Evolutionary conservation across 2,113 vertebrate genomes (phyloP), one percentile per base, ranked within the genome.

Genomic region (Lutjanus erythropterus): DNA sequence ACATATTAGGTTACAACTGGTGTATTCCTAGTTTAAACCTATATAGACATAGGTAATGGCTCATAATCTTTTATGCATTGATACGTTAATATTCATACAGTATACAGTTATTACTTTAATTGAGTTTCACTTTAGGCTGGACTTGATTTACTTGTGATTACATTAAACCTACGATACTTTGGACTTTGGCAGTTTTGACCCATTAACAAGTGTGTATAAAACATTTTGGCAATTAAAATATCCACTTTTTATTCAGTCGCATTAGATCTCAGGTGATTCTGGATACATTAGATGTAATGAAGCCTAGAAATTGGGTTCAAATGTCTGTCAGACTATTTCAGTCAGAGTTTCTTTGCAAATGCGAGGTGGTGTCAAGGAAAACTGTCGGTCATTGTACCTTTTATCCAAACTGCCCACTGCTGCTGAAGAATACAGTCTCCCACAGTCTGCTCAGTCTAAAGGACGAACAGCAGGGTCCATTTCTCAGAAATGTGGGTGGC

Each of bases 401-500:
- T 71, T 3, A 33, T 49, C 9, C 10, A 31, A 66, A 53, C 47
- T 50, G 50, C 67, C 29, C 1, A 18, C 3, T 66, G 64, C 66
- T 11, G 19, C 35, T 3, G 53, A 72, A 42, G 41, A 75, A 47
- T 15, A 25, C 27, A 12, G 62, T 62, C 68, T 75, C 27, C 21
- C 50, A 23, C 50, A 61, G 71, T 77, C 79, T 62, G 65, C 64
- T 56, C 31, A 21, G 21, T 73, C 46, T 68, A 62, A 71, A 88
- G 76, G 71, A 91, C 79, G 11, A 89, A 85, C 84, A 87, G 78
- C 67, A 67, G 81, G 80, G 59, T 85, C 77, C 47, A 72, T 92
- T 85, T 84, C 86, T 87, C 81, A 82, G 83, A 77, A 31, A 72
- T 41, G 89, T 89, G 78, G 89, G 87, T 89, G 87, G 89, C 79